Evolutionary conservation across 2,113 vertebrate species (phyloP).

Genomic region (Leptobrachium ailaonicum): DNA sequence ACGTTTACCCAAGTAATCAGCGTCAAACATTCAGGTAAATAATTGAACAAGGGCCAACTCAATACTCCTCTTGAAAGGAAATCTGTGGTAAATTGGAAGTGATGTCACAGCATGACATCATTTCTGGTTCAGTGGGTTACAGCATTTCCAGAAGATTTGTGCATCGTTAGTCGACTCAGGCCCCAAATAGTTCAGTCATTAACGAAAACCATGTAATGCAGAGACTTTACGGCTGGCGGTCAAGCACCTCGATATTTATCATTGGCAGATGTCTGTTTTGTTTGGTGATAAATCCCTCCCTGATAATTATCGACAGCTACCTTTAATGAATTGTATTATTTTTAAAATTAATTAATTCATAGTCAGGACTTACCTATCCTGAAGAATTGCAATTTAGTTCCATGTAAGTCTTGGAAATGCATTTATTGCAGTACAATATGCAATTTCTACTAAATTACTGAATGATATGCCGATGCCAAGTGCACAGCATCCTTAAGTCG

Average conservation of each 20-base stretch:
- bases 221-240: background rate
- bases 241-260: background rate
- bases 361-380: constrained; percentile 5
- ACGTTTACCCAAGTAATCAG: background rate
- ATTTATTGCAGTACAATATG: constrained; percentile 5
- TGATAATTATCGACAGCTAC: no score
- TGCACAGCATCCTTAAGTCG: constrained; percentile 42
- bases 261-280: background rate
- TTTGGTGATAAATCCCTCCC: background rate
- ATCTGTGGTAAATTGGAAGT: background rate
- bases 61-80: background rate
- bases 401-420: background rate
- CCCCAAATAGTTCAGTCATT: background rate
- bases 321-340: no score
- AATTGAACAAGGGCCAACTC: background rate
- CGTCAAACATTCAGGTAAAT: background rate
- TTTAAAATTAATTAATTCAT: background rate
- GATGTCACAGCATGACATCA: background rate
- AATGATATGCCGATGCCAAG: constrained; percentile 54
- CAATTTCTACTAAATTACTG: constrained; percentile 50
- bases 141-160: background rate
- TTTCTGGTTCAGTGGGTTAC: background rate
- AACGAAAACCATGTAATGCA: background rate
- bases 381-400: constrained; percentile 7
- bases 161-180: background rate